These are phyloP conservation scores for Scaptomyza flava DNA, from an alignment of 2,888 invertebrate genomes.

Conservation along the genomic window DNA sequence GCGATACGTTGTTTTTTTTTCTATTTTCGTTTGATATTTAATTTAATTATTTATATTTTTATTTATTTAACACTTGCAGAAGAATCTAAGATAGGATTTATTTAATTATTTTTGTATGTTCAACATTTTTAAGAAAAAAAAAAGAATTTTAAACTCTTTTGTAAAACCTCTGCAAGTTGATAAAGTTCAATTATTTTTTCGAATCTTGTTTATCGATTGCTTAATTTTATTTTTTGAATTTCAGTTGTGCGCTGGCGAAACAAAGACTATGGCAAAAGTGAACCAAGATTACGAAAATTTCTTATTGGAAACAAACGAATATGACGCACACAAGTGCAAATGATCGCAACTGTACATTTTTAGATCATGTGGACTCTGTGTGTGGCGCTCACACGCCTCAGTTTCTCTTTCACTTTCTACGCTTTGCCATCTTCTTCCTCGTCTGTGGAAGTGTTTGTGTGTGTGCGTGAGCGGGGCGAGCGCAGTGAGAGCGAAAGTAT, in stretches of 20 bases:
- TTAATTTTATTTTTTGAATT: conserved; percentile 17
- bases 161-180: too few relatives aligned
- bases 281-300: conserved; percentile 6
- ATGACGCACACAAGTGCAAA: conserved; percentile 19
- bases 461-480: conserved; percentile 42
- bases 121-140: too few relatives aligned
- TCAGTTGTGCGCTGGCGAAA: conserved; percentile 21
- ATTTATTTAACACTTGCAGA: conserved; percentile 41
- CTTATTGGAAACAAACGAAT: conserved; percentile 9
- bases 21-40: conserved; percentile 32
- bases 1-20: conserved; percentile 65
- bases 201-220: conserved; percentile 9
- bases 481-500: conserved; percentile 45
- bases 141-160: too few relatives aligned
- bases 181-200: not conserved
- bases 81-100: too few relatives aligned
- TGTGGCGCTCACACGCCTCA: conserved; percentile 4
- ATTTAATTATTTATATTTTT: conserved; percentile 8
- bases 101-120: too few relatives aligned
- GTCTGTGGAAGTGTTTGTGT: conserved; percentile 19
- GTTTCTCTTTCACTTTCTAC: conserved; percentile 18
- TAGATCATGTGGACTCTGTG: conserved; percentile 39
- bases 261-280: conserved; percentile 58
- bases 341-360: conserved; percentile 58
- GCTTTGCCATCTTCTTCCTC: conserved; percentile 63